Percentiles rank a stretch among this genome's conserved stretches.
Conservation (phyloP, 1,140 invertebrate species). For the Tetraneura akinire region DNA sequence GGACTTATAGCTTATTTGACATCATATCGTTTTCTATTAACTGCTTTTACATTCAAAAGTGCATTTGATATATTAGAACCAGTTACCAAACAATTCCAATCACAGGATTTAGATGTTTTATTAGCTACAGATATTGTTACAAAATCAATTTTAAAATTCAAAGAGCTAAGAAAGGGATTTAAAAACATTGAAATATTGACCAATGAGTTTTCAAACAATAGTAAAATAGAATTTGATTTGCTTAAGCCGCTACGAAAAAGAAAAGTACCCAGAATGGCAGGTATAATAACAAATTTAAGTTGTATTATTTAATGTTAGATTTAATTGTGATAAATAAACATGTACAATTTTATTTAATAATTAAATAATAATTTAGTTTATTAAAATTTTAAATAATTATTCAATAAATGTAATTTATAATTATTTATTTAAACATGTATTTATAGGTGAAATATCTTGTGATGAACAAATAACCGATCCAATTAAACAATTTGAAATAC, state of each 20-base stretch:
- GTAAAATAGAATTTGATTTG: neutral
- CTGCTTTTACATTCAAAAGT: neutral
- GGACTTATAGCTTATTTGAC: neutral
- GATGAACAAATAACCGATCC: neutral
- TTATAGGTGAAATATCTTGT: neutral
- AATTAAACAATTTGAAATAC: neutral
- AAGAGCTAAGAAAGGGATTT: neutral
- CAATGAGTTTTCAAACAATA: neutral
- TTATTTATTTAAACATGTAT: neutral
- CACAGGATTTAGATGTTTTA: neutral
- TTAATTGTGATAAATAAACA: too few relatives aligned
- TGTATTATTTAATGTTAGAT: neutral
- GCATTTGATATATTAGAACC: constrained; percentile 1
- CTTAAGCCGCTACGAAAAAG: neutral
- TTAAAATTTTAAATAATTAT: too few relatives aligned
- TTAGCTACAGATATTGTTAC: too few relatives aligned
- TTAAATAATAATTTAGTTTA: too few relatives aligned
- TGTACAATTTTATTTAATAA: too few relatives aligned
- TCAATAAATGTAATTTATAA: too few relatives aligned
- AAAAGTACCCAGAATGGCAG: neutral
- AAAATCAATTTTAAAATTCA: neutral
- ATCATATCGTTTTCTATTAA: constrained; percentile 1
- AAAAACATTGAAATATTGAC: neutral
- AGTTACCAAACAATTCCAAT: neutral
- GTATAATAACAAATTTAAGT: neutral